phyloP scores from a whole-genome alignment of 2,888 invertebrate genomes.

The Therioaphis trifolii region DNA sequence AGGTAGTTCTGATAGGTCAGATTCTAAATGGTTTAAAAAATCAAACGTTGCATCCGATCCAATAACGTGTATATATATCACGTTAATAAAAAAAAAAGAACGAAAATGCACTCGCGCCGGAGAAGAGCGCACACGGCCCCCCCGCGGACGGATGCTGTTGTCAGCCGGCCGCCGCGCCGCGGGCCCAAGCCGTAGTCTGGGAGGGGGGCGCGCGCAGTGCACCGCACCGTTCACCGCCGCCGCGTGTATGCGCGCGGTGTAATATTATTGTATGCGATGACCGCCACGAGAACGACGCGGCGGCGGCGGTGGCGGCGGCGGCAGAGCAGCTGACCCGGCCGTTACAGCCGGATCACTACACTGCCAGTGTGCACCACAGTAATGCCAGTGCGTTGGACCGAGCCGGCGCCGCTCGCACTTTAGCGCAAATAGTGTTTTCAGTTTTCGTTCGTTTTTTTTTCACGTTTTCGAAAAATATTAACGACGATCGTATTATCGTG shows the following conservation, averaged over 20 bases:
- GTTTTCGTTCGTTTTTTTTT: not conserved
- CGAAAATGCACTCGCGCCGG: too few species aligned
- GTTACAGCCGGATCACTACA: constrained; percentile 32
- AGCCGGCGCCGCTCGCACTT: constrained; percentile 54
- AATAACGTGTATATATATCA: too few species aligned
- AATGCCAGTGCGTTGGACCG: constrained; percentile 61
- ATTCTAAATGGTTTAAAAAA: too few species aligned
- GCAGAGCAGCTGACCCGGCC: constrained; percentile 45
- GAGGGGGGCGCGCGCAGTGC: constrained; percentile 28
- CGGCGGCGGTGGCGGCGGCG: constrained; percentile 19
- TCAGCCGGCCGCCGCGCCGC: not conserved
- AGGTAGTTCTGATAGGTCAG: too few species aligned
- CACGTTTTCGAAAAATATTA: not conserved
- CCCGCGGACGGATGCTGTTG: not conserved
- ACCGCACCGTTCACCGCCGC: not conserved
- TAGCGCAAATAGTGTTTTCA: constrained; percentile 36
- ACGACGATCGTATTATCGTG: too few species aligned
- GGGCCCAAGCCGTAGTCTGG: not conserved
- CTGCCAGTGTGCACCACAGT: constrained; percentile 18
- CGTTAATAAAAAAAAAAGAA: too few species aligned
- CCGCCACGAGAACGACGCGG: constrained; percentile 31
- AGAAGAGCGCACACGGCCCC: not conserved
- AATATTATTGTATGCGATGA: not conserved
- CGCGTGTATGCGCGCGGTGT: not conserved
- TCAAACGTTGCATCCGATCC: too few species aligned